Evolutionary conservation across 2,888 invertebrate species (phyloP).

Genomic region (Heliconius aoede): DNA sequence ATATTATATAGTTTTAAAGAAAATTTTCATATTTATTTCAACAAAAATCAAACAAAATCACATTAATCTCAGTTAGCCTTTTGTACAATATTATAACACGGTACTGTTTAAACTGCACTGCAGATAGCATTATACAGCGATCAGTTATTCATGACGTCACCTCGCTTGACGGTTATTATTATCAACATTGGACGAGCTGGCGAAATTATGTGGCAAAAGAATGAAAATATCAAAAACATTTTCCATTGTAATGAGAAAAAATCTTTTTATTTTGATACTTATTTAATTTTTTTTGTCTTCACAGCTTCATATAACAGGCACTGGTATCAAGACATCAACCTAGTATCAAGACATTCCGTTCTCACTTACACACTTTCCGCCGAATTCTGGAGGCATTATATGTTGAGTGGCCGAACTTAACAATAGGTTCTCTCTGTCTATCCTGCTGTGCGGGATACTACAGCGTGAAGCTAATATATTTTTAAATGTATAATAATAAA

Average conservation of each 20-base stretch:
- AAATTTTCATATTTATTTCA: too few species aligned
- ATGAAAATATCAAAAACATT: conserved; percentile 18
- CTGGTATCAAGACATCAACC: too few species aligned
- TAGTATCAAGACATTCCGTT: too few species aligned
- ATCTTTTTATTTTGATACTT: not conserved
- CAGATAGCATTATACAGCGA: conserved; percentile 34
- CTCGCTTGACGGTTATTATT: conserved; percentile 37
- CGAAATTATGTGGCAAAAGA: conserved; percentile 19
- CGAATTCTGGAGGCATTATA: too few species aligned
- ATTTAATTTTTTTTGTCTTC: not conserved
- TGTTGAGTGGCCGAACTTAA: too few species aligned
- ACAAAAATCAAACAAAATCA: not conserved
- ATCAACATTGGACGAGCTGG: conserved; percentile 34
- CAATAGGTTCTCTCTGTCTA: too few species aligned
- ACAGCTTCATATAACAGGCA: too few species aligned
- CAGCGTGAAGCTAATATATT: too few species aligned
- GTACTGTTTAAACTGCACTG: conserved; percentile 31
- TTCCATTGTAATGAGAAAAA: conserved; percentile 7
- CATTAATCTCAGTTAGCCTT: conserved; percentile 15
- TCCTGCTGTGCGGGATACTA: too few species aligned
- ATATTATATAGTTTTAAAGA: too few species aligned
- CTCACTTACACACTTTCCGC: too few species aligned
- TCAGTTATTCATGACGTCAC: conserved; percentile 41
- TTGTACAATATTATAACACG: conserved; percentile 27
- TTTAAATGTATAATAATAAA: too few species aligned